phyloP scores from a whole-genome alignment of 2,113 vertebrate genomes.

The Stomatorhinus ivindoensis region DNA sequence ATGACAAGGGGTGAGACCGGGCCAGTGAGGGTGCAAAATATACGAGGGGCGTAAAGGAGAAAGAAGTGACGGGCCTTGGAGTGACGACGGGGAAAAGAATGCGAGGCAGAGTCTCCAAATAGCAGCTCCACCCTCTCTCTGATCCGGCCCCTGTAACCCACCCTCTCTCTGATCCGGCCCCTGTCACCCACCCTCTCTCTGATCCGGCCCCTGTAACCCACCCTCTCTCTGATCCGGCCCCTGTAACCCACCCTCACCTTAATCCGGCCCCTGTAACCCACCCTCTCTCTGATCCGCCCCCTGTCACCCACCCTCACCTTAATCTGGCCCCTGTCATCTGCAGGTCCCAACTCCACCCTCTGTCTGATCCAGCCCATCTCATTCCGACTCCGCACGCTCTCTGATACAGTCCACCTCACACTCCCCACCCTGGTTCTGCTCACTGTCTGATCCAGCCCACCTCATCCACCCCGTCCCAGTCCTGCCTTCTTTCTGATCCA shows the following conservation, averaged over 20 bases:
- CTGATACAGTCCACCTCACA: not conserved
- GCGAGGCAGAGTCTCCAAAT: no score
- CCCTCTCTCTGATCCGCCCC: not conserved
- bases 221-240: not conserved
- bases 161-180: not conserved
- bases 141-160: not conserved
- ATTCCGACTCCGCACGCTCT: not conserved
- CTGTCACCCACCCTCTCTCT: not conserved
- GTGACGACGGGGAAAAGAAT: not conserved
- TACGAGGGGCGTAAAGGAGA: slow-evolving; percentile 29
- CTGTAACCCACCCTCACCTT: not conserved
- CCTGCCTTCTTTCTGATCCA: not conserved
- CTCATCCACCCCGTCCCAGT: not conserved
- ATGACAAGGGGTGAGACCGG: not conserved
- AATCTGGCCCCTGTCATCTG: not conserved
- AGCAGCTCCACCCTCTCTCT: not conserved
- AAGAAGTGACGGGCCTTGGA: slow-evolving; percentile 33
- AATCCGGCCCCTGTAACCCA: not conserved
- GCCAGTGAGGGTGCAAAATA: slow-evolving; percentile 26
- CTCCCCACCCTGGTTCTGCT: not conserved
- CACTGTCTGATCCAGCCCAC: not conserved
- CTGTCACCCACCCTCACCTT: not conserved
- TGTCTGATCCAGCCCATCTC: not conserved
- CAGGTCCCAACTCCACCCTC: not conserved
- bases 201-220: not conserved